These are phyloP conservation scores for Varanus komodoensis DNA, from an alignment of 2,113 vertebrate genomes.

Conservation along the genomic window DNA sequence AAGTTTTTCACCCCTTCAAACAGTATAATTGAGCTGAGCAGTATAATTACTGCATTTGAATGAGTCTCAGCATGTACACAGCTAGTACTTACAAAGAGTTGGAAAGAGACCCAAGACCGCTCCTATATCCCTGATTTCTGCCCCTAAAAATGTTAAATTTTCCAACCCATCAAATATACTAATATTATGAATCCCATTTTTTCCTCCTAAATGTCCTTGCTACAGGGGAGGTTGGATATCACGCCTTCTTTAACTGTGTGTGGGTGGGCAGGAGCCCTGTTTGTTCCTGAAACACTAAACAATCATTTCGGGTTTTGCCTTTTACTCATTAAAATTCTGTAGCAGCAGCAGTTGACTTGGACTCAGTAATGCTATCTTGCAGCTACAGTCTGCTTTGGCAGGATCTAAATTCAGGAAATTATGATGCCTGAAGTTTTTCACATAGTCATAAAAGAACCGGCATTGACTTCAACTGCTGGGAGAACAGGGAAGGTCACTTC, in stretches of 20 bases:
- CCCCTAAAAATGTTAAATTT: background rate
- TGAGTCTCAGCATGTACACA: background rate
- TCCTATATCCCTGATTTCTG: background rate
- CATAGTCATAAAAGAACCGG: constrained; percentile 1
- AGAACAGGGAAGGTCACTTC: background rate
- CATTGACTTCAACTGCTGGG: background rate
- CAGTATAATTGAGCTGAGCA: background rate
- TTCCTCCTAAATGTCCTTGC: background rate
- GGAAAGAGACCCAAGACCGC: background rate
- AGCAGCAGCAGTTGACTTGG: background rate
- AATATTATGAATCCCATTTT: background rate
- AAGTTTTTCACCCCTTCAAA: background rate
- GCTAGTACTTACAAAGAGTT: background rate
- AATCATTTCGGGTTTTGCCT: background rate
- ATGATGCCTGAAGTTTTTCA: background rate
- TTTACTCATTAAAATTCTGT: background rate
- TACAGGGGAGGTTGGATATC: background rate
- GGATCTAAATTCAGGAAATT: background rate
- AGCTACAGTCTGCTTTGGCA: background rate
- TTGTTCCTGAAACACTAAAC: background rate
- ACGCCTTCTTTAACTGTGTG: background rate
- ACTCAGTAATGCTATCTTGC: background rate
- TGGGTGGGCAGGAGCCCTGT: background rate
- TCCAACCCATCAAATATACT: background rate
- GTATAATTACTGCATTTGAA: background rate